Evolutionary conservation across 1,140 invertebrate species (phyloP).

Genomic region (Drosophila eugracilis): DNA sequence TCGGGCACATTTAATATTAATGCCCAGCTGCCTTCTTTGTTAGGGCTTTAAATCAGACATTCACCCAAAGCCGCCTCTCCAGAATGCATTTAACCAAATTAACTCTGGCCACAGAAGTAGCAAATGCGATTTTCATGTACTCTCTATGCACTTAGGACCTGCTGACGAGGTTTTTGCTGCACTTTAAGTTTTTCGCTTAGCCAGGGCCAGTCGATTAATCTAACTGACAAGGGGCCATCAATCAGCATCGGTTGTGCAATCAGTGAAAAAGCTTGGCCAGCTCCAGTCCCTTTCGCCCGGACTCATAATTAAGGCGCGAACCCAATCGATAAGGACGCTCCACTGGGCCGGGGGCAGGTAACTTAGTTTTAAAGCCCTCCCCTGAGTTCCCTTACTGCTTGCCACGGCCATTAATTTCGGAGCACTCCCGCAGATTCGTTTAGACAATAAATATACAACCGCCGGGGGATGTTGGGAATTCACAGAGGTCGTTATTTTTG

Average conservation of each 20-base stretch:
- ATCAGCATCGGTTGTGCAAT: constrained; percentile 63
- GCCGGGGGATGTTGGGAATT: constrained; percentile 33
- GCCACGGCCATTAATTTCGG: constrained; percentile 54
- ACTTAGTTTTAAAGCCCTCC: constrained; percentile 43
- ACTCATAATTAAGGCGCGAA: constrained; percentile 40
- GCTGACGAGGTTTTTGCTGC: not conserved
- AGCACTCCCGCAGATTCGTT: constrained; percentile 51
- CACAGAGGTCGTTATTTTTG: constrained; percentile 49
- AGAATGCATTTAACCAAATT: constrained; percentile 30
- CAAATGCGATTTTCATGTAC: constrained; percentile 50
- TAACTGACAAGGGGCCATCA: constrained; percentile 42
- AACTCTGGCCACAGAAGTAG: constrained; percentile 27
- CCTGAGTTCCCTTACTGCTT: constrained; percentile 36
- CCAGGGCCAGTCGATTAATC: constrained; percentile 20
- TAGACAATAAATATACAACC: constrained; percentile 60
- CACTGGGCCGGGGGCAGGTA: constrained; percentile 10
- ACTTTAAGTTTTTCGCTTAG: constrained; percentile 1
- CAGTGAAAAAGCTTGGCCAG: constrained; percentile 60
- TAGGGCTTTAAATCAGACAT: not conserved
- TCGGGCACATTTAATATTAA: constrained; percentile 42
- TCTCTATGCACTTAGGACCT: constrained; percentile 9
- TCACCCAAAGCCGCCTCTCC: not conserved
- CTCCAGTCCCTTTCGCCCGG: constrained; percentile 26
- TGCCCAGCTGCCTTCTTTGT: not conserved
- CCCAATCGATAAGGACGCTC: constrained; percentile 26